A percentile compares a stretch with the other conserved stretches of the same genome.
Evolutionary conservation across 2,888 invertebrate species (phyloP).

Genomic region (Linnaemya tessellans): DNA sequence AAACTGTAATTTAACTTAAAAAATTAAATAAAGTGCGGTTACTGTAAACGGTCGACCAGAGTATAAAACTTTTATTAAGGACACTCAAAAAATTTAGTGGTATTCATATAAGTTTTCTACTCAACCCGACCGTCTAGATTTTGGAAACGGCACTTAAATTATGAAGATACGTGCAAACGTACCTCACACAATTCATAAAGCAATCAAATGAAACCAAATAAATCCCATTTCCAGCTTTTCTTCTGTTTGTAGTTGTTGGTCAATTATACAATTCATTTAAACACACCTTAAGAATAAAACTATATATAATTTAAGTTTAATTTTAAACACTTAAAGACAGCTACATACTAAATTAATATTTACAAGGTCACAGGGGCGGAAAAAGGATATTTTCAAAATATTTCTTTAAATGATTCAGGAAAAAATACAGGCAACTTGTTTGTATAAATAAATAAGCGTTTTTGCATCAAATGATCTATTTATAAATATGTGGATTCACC

Average conservation of each 20-base stretch:
- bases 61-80: no score
- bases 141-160: slow-evolving; percentile 8
- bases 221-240: neutral
- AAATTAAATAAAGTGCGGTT: slow-evolving; percentile 3
- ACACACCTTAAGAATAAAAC: slow-evolving; percentile 34
- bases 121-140: no score
- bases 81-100: no score
- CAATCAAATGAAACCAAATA: slow-evolving; percentile 9
- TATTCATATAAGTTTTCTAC: no score
- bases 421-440: slow-evolving; percentile 38
- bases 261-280: slow-evolving; percentile 11
- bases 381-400: slow-evolving; percentile 24
- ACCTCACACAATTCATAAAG: slow-evolving; percentile 2
- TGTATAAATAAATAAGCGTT: slow-evolving; percentile 6
- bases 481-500: slow-evolving; percentile 82
- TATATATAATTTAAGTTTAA: slow-evolving; percentile 32
- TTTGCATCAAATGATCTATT: slow-evolving; percentile 63
- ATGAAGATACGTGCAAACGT: slow-evolving; percentile 19
- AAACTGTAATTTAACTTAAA: slow-evolving; percentile 33
- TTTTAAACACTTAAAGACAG: slow-evolving; percentile 48
- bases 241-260: slow-evolving; percentile 21
- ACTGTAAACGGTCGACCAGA: no score
- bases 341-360: slow-evolving; percentile 58
- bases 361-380: slow-evolving; percentile 61
- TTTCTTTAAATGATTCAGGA: slow-evolving; percentile 18